These are phyloP conservation scores for Neoarius graeffei DNA, from an alignment of 2,113 vertebrate species.

Conservation along the genomic window DNA sequence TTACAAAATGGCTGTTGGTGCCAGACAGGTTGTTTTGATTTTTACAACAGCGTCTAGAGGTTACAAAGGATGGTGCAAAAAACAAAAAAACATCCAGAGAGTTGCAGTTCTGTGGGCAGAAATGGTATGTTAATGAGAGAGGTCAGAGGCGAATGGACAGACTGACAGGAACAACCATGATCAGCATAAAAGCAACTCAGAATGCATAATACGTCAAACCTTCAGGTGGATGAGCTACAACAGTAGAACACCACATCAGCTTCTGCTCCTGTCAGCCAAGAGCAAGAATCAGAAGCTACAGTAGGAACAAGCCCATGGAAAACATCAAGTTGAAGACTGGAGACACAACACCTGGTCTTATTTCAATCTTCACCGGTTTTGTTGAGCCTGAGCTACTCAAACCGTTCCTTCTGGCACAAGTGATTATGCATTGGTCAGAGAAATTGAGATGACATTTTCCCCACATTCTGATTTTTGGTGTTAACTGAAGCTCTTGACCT, in stretches of 20 bases:
- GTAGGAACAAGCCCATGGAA: neutral
- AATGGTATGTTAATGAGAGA: neutral
- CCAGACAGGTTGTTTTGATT: neutral
- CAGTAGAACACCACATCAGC: neutral
- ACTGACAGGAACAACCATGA: neutral
- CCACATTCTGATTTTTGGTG: neutral
- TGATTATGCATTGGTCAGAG: neutral
- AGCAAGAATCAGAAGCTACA: neutral
- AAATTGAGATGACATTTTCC: neutral
- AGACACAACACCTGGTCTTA: neutral
- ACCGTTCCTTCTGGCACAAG: neutral
- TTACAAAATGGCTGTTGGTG: neutral
- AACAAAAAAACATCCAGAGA: neutral
- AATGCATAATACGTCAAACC: neutral
- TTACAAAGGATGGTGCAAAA: neutral
- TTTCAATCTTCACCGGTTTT: neutral
- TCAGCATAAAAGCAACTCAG: slow-evolving; percentile 1
- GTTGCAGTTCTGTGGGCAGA: neutral
- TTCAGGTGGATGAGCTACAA: neutral
- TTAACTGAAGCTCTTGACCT: neutral
- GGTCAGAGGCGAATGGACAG: neutral
- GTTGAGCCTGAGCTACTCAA: neutral
- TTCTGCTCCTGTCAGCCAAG: neutral
- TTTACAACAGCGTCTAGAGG: neutral
- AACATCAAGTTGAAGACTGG: neutral